These are phyloP conservation scores for Limnephilus rhombicus DNA, from an alignment of 2,888 invertebrate species.

Conservation along the genomic window DNA sequence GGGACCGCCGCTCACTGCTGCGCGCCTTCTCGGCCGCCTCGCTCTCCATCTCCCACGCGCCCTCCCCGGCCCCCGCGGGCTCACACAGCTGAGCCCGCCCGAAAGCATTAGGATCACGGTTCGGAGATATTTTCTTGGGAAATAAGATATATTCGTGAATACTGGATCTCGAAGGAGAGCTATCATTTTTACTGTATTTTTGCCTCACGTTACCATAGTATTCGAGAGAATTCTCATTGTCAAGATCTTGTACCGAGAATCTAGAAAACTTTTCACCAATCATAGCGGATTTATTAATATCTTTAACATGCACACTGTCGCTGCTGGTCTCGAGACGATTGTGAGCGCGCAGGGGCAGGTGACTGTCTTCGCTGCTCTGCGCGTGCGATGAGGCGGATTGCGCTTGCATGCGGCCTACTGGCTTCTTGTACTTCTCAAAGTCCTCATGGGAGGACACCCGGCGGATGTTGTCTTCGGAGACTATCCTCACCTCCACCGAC, in stretches of 20 bases:
- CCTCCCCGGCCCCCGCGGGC: conserved; percentile 70
- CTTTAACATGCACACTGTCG: conserved; percentile 58
- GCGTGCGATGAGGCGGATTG: conserved; percentile 69
- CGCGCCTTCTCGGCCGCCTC: conserved; percentile 62
- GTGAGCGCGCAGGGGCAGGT: conserved; percentile 49
- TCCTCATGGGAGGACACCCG: conserved; percentile 82
- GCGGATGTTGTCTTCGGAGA: conserved; percentile 71
- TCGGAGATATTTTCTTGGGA: conserved; percentile 70
- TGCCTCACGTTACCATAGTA: conserved; percentile 61
- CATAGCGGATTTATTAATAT: conserved; percentile 43
- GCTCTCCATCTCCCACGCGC: conserved; percentile 68
- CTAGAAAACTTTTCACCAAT: conserved; percentile 63
- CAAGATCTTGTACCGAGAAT: conserved; percentile 66
- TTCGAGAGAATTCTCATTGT: conserved; percentile 68
- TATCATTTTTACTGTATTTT: conserved; percentile 68
- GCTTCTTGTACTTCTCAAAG: conserved; percentile 72
- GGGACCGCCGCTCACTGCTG: conserved; percentile 61
- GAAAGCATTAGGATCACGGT: conserved; percentile 67
- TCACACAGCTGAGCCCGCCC: conserved; percentile 23
- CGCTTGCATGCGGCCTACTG: conserved; percentile 11
- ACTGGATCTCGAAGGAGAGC: conserved; percentile 72
- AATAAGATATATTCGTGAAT: conserved; percentile 67
- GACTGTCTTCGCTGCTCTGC: conserved; percentile 67
- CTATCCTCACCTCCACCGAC: conserved; percentile 68
- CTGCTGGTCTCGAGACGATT: conserved; percentile 47